These are phyloP conservation scores for Micrasema minimum DNA, from an alignment of 1,140 invertebrate species.

Conservation along the genomic window DNA sequence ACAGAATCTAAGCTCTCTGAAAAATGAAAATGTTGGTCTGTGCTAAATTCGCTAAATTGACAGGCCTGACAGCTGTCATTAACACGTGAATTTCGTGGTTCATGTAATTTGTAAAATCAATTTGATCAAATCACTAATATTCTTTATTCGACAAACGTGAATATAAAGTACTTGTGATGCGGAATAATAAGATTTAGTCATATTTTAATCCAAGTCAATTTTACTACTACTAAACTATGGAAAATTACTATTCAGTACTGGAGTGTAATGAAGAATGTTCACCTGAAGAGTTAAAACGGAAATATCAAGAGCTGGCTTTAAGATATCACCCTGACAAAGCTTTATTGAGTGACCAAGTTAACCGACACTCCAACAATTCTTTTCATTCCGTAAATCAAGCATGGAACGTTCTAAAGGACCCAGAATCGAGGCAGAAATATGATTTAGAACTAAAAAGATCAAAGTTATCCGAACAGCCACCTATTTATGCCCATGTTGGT, in stretches of 20 bases:
- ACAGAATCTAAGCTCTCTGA: no score
- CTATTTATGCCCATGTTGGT: constrained; percentile 69
- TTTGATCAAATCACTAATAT: no score
- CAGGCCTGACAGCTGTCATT: no score
- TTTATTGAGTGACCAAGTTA: constrained; percentile 24
- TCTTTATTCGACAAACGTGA: no score
- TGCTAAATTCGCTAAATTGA: no score
- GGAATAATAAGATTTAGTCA: no score
- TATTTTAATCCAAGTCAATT: no score
- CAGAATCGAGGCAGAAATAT: constrained; percentile 68
- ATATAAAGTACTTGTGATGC: no score
- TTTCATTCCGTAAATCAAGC: constrained; percentile 72
- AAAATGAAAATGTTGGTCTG: no score
- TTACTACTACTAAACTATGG: not conserved
- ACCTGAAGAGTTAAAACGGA: constrained; percentile 70
- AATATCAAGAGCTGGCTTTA: constrained; percentile 70
- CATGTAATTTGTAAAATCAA: no score
- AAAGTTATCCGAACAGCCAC: constrained; percentile 65
- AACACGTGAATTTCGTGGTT: no score
- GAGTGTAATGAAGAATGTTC: constrained; percentile 67
- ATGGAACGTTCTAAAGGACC: constrained; percentile 71
- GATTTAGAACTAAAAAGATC: constrained; percentile 66
- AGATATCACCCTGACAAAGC: constrained; percentile 75
- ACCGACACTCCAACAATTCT: constrained; percentile 49
- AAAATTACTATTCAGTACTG: constrained; percentile 71